Evolutionary conservation across 2,797 vertebrate species (phyloP).

Genomic region (Okamejei kenojei): DNA sequence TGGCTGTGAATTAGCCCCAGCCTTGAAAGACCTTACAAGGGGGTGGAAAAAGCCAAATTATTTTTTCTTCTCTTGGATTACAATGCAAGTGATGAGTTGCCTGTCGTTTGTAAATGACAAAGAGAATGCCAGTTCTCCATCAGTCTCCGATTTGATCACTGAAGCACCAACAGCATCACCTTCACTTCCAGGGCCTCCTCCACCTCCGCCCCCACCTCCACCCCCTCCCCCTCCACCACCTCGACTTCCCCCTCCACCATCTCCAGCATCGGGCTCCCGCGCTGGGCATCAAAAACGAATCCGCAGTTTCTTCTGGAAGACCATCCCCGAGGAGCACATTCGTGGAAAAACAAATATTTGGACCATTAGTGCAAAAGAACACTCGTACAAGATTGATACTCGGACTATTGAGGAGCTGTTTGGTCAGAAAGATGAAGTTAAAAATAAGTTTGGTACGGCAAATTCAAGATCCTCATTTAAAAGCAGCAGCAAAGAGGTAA

Average conservation of each 20-base stretch:
- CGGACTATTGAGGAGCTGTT: slow-evolving; percentile 92
- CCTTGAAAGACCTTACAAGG: slow-evolving; percentile 19
- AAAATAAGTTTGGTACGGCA: slow-evolving; percentile 39
- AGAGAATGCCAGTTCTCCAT: slow-evolving; percentile 67
- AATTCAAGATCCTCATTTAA: slow-evolving; percentile 68
- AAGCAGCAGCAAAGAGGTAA: slow-evolving; percentile 84
- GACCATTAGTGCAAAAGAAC: slow-evolving; percentile 77
- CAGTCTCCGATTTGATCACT: slow-evolving; percentile 59
- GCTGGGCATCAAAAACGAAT: slow-evolving; percentile 77
- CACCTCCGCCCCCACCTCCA: slow-evolving; percentile 41
- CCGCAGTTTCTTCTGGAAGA: slow-evolving; percentile 96
- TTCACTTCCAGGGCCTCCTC: slow-evolving; percentile 47
- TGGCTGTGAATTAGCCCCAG: slow-evolving; percentile 1
- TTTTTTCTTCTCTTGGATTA: slow-evolving; percentile 44
- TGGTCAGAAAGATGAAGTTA: slow-evolving; percentile 83
- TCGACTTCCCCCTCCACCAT: slow-evolving; percentile 47
- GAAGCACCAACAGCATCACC: slow-evolving; percentile 48
- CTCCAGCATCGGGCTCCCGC: slow-evolving; percentile 54
- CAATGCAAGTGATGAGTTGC: slow-evolving; percentile 87
- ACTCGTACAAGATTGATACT: slow-evolving; percentile 85
- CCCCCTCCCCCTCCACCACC: slow-evolving; percentile 52
- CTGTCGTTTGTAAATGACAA: slow-evolving; percentile 72
- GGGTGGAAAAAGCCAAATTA: not conserved
- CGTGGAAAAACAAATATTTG: slow-evolving; percentile 90
- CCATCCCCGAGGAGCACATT: slow-evolving; percentile 93